These are phyloP conservation scores for Phymanthus crucifer DNA, from an alignment of 92 coral and sea anemone species.

Conservation along the genomic window DNA sequence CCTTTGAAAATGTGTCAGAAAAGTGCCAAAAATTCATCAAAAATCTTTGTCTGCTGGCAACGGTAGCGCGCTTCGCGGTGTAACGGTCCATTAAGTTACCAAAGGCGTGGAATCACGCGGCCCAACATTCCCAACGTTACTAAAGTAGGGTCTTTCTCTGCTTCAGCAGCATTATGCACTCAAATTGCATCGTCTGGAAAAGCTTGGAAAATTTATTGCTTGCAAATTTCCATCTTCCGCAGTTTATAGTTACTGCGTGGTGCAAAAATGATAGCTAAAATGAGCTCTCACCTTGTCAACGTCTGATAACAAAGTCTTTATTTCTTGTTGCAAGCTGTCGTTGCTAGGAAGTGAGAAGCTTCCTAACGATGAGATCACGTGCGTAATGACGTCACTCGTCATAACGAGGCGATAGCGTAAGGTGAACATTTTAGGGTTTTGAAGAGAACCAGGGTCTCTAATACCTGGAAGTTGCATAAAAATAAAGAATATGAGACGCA, in stretches of 20 bases:
- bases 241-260: background rate
- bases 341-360: background rate
- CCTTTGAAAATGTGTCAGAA: too few relatives aligned
- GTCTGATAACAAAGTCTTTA: background rate
- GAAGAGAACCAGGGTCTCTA: constrained; percentile 60
- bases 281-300: background rate
- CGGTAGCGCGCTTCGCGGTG: too few relatives aligned
- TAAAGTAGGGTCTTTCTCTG: too few relatives aligned
- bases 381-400: constrained; percentile 48
- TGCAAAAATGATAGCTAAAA: background rate
- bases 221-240: too few relatives aligned
- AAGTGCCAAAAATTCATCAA: too few relatives aligned
- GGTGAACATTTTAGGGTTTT: constrained; percentile 59
- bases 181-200: too few relatives aligned
- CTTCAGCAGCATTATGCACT: too few relatives aligned
- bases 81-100: too few relatives aligned
- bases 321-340: background rate
- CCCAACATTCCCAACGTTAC: too few relatives aligned
- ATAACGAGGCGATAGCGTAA: constrained; percentile 57
- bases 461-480: constrained; percentile 18
- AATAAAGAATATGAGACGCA: background rate
- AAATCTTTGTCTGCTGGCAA: too few relatives aligned
- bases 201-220: too few relatives aligned
- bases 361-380: constrained; percentile 13
- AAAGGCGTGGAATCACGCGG: too few relatives aligned